Evolutionary conservation across 1,140 invertebrate species (phyloP).

Genomic region (Coelopa frigida): DNA sequence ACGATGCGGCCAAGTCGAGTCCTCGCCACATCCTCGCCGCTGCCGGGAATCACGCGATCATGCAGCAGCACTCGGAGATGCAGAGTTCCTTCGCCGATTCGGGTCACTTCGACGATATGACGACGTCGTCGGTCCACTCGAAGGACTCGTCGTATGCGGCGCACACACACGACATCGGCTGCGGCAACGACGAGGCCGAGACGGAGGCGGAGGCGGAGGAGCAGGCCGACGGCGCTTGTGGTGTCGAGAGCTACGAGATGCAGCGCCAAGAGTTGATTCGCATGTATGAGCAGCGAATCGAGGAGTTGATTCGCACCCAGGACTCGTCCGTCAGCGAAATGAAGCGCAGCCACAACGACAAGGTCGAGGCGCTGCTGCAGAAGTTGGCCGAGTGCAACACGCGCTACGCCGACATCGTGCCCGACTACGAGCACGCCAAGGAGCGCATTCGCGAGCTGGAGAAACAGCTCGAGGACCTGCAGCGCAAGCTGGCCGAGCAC

Average conservation of each 20-base stretch:
- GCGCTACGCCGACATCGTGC: conserved; percentile 61
- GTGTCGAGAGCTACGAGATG: conserved; percentile 45
- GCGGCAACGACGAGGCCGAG: conserved; percentile 45
- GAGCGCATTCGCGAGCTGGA: conserved; percentile 59
- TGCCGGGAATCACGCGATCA: conserved; percentile 19
- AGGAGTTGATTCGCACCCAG: conserved; percentile 62
- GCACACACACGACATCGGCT: conserved; percentile 50
- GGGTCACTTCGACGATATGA: conserved; percentile 75
- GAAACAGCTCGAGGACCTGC: conserved; percentile 59
- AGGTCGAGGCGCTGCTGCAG: conserved; percentile 66
- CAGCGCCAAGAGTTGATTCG: conserved; percentile 60
- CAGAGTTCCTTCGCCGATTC: conserved; percentile 72
- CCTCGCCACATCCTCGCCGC: conserved; percentile 42
- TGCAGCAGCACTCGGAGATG: conserved; percentile 47
- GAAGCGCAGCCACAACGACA: conserved; percentile 71
- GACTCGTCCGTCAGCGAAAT: conserved; percentile 62
- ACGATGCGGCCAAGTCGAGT: conserved; percentile 44
- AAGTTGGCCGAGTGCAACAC: conserved; percentile 72
- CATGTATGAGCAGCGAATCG: conserved; percentile 64
- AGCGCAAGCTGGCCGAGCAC: conserved; percentile 59
- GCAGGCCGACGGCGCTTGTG: conserved; percentile 33
- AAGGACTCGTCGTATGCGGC: conserved; percentile 59
- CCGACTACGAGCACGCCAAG: conserved; percentile 60
- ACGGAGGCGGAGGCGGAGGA: not conserved
- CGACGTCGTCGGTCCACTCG: conserved; percentile 63